Evolutionary conservation across 2,113 vertebrate species (phyloP), one percentile per base, ranked within the genome.

Genomic region (Seriola dumerili): DNA sequence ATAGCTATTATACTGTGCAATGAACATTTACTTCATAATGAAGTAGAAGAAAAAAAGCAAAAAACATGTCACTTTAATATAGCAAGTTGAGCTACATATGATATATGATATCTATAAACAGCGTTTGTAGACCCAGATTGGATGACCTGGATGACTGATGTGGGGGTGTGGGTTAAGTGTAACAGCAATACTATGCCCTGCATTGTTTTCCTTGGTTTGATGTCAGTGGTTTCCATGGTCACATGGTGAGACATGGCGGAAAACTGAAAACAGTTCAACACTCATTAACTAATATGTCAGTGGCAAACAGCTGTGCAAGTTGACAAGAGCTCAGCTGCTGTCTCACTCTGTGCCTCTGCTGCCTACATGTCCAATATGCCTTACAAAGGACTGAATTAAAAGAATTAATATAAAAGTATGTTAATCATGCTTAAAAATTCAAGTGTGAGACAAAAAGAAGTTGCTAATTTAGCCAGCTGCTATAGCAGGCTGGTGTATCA

Each of bases 261-360:
- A 72, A 58, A 58, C 23, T 29, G 9, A 71, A 72, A 72, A 66
- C 21, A 25, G n/a, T 66, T 64, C 62, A 64, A 64, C 21, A 36
- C 4, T 44, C 21, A 48, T 48, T 10, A 46, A 21, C 19, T 44
- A 8, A 25, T 44, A 25, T 16, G 40, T 42, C 4, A 12, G 11
- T 19, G 10, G 32, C 32, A 38, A 63, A 40, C 32, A 63, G 61
- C 34, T 40, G 61, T 64, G 38, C 38, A 65, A 23, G n/a, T 23
- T 14, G 38, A 23, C n/a, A 42, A n/a, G 38, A 65, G 36, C 10
- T 17, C 19, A 42, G 63, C 63, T 44, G 6, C 13, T 11, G 38
- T 25, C 23, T 40, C 38, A 14, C 38, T 50, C 7, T 42, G 2
- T 44, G 5, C 21, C 3, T 38, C 63, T 64, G 6, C 48, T 50